Conservation (phyloP, 92 coral and sea anemone genomes). For the Epizoanthus scotinus region DNA sequence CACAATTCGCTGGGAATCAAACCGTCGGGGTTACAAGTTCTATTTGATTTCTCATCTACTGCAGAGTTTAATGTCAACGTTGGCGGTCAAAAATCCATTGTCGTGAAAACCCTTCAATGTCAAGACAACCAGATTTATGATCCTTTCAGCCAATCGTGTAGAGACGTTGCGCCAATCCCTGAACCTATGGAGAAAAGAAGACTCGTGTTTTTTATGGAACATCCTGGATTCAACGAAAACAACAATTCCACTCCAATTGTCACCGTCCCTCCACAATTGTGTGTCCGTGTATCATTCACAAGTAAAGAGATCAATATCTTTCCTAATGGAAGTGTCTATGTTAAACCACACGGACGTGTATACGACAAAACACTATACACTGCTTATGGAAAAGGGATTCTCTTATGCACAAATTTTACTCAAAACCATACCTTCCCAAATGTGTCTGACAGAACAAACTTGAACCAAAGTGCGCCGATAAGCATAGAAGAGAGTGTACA, state of each 20-base stretch:
- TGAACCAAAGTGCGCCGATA: neutral
- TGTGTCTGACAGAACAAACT: neutral
- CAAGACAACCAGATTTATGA: too few species aligned
- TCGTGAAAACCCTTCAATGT: too few species aligned
- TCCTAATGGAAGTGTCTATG: slow-evolving; percentile 13
- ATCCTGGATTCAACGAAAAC: neutral
- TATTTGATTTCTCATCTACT: neutral
- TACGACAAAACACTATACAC: neutral
- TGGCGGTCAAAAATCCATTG: neutral
- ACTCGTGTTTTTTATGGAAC: too few species aligned
- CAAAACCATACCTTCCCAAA: neutral
- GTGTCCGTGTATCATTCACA: neutral
- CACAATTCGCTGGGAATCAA: neutral
- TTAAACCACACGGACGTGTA: neutral
- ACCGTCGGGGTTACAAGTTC: neutral
- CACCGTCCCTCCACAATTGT: neutral
- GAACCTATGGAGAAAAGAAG: too few species aligned
- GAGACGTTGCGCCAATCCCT: too few species aligned
- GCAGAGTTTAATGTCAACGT: neutral
- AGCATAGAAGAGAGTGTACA: neutral
- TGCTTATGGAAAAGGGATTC: neutral
- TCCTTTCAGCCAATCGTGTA: too few species aligned
- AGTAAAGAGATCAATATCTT: neutral
- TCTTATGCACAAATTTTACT: slow-evolving; percentile 14
- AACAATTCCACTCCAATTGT: neutral